Base-by-base conservation (phyloP, 2,888 invertebrate species). In the Lasioglossum calceatum region DNA sequence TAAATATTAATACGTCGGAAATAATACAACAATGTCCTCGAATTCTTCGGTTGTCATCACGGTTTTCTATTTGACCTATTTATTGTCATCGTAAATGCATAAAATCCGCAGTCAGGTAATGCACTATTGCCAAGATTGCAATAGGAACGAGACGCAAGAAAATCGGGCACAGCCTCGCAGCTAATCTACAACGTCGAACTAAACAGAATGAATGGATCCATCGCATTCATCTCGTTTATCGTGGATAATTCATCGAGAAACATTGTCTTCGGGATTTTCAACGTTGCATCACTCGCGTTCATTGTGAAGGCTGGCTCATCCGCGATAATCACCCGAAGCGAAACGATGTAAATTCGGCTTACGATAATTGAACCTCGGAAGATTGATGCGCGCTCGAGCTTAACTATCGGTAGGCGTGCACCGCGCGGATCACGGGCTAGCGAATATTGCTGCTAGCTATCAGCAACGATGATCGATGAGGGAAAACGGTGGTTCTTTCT, bases 331-430 rank as follows among this genome's bases (percentile, higher is more conserved):
- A 64, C 16, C 64, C 64, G 64, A 16, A 7, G 64, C 16, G 64
- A 32, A 32, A 32, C 64, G 64, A 64, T 64, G 64, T 64, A 64
- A 64, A 64, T 64, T 39, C 42, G 39, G 23, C 36, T 36, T 70
- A 42, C 70, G 70, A 42, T 70, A 70, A 70, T 70, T 70, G 70
- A 70, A n/a, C 70, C 23, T 4, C 70, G n/a, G 70, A 70, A 70
- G 39, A 70, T 70, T 39, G 70, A 70, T 70, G 36, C 10, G 23
- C 39, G 70, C 10, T 70, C 39, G n/a, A 42, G 36, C 70, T 70
- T 70, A 70, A 70, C 70, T 70, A 70, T 39, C 39, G 39, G 39
- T 10, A 67, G 36, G 70, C 5, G 70, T 70, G 70, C 39, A 39
- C 36, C 2, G 4, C 10, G 12, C 10, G 36, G 36, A 42, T 42